Base-by-base conservation (phyloP, 1,140 invertebrate species). In the Lethocerus indicus region DNA sequence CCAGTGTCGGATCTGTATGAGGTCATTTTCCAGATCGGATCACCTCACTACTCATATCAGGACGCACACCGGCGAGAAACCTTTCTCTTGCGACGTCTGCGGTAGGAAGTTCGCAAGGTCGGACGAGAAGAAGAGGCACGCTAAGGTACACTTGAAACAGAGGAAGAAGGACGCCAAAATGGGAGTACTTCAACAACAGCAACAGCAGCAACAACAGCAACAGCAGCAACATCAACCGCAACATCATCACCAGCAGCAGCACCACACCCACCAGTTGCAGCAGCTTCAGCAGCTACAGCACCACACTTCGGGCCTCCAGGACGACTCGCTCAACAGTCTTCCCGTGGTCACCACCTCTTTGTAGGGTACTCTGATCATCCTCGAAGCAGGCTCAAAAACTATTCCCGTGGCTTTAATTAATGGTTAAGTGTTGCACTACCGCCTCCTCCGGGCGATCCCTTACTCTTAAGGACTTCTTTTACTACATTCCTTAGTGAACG, bases 81-180 rank as follows among this genome's bases (percentile, higher is more conserved):
- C 95, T 1, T 87, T 88, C 61, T 85, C 84, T 20, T 98, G 96
- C 68, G 94, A 98, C 63, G 80, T 92, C n/a, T 99, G 96, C 68
- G 93, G 92, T 0, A 71, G 95, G 1, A 96, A 97, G 65, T 99
- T 99, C 67, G 96, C 96, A 18, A 74, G 96, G 32, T 93, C 88
- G 54, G 96, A 99, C 67, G 96, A 99, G 69, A 95, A 97, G 72
- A 98, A 98, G 67, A 73, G 81, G 47, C 96, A 99, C 68, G 91
- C 92, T 45, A 98, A 98, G 70, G 94, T 98, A 29, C 95, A 99
- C 66, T 68, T 92, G 14, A 96, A 96, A 65, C 89, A 94, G 67
- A 82, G 91, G 59, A 94, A 93, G 71, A 83, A 89, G 54, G 89
- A 93, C 61, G 61, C 66, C 3, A 66, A 68, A 48, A 56, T 59